Evolutionary conservation across 2,888 invertebrate species (phyloP), one percentile per base, ranked within the genome.

Genomic region (Euzophera pinguis): DNA sequence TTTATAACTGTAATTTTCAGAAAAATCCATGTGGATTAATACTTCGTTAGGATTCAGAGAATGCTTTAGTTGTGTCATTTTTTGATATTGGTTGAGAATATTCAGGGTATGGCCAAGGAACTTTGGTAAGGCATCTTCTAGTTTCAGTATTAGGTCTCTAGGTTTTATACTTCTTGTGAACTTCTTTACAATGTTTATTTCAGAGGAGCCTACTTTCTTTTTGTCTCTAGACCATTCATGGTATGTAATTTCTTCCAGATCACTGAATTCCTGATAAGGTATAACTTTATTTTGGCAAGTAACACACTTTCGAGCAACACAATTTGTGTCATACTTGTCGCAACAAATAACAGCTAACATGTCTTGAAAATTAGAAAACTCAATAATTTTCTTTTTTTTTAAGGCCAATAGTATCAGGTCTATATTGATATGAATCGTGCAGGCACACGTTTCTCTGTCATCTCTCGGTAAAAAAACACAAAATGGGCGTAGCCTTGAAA

Each of bases 301-400:
- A 22, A 41, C 9, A 37, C 53, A 55, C 27, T 22, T 39, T 14
- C 51, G 38, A 37, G 45, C n/a, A 37, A 57, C 41, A 55, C 57
- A 57, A 14, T 53, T 49, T 49, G n/a, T n/a, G n/a, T n/a, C n/a
- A n/a, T n/a, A 57, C 45, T 53, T 57, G 32, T 42, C 45, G 39
- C 55, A 52, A 37, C 54, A 57, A 16, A 57, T 37, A 12, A 50
- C 9, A 12, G 37, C 45, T 37, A 50, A 17, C 37, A 38, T 48
- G 13, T 48, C 48, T 38, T 17, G 17, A 48, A 16, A 37, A 22
- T 48, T 48, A 8, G 8, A 17, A 3, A 45, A 12, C 6, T 45
- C 45, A 3, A 45, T 29, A 27, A 45, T 45, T 45, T 48, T 48
- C 22, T 22, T 22, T 22, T 22, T 22, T 22, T 22, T 22, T 3